Conservation (phyloP, 2,888 invertebrate species). For the Hedya salicella region DNA sequence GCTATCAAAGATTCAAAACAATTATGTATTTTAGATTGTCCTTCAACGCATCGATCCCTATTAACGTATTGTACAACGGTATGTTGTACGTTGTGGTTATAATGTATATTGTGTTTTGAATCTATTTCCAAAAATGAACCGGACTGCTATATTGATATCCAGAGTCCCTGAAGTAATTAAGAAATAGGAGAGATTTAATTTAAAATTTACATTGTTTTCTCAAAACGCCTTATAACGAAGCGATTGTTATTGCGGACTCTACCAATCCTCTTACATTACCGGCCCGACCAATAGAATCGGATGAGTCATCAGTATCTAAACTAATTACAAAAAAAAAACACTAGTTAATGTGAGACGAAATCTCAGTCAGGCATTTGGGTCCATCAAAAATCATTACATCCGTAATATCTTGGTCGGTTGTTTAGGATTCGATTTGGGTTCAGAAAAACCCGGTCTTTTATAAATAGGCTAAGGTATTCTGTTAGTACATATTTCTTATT, state of each 20-base stretch:
- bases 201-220: neutral
- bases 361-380: constrained; percentile 61
- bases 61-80: no score
- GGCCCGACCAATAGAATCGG: constrained; percentile 74
- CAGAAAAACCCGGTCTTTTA: constrained; percentile 31
- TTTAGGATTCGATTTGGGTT: constrained; percentile 48
- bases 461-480: constrained; percentile 3
- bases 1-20: no score
- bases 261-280: constrained; percentile 54
- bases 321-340: constrained; percentile 79
- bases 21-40: no score
- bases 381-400: constrained; percentile 70
- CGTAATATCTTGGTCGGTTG: constrained; percentile 49
- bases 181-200: neutral
- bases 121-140: neutral
- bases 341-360: constrained; percentile 72
- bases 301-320: constrained; percentile 83
- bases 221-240: neutral
- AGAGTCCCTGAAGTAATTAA: neutral
- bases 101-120: no score
- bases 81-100: no score
- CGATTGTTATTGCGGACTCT: constrained; percentile 31
- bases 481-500: neutral
- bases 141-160: neutral
- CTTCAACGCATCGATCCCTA: no score